Conservation (phyloP, 2,113 vertebrate species). For the Megaleporinus macrocephalus region DNA sequence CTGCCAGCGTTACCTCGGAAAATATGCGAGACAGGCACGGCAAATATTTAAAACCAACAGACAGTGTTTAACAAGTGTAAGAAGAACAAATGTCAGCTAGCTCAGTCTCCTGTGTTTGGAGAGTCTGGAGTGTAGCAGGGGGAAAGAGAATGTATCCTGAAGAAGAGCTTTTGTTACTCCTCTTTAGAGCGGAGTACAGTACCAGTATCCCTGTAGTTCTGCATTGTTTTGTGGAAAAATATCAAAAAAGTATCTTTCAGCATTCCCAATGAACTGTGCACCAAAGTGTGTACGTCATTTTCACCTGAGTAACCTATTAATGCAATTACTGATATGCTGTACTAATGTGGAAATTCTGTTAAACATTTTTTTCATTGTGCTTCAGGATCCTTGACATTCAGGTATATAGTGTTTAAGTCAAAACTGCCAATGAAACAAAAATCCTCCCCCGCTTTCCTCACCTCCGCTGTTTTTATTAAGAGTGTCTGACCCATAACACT, state of each 20-base stretch:
- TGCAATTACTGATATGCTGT: neutral
- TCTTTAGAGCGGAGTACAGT: neutral
- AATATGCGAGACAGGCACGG: conserved; percentile 20
- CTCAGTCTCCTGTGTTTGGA: conserved; percentile 9
- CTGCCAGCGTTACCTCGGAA: conserved; percentile 2
- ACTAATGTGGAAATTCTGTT: neutral
- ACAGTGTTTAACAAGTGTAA: conserved; percentile 31
- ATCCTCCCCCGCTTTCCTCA: neutral
- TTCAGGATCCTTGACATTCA: neutral
- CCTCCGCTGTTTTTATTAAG: neutral
- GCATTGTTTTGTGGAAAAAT: too few species aligned
- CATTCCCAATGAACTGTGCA: too few species aligned
- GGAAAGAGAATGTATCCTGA: neutral
- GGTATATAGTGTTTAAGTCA: neutral
- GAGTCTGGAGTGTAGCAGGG: neutral
- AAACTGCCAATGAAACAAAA: neutral
- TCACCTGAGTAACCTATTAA: too few species aligned
- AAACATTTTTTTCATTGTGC: neutral
- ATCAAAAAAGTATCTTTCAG: neutral
- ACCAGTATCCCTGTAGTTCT: neutral
- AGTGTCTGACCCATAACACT: neutral
- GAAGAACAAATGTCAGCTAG: conserved; percentile 27
- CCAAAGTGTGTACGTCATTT: too few species aligned
- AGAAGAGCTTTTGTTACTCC: neutral
- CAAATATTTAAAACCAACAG: conserved; percentile 33